A percentile compares a stretch with the other conserved stretches of the same genome.
Conservation (phyloP, 2,888 invertebrate genomes). For the Hypomecis punctinalis region DNA sequence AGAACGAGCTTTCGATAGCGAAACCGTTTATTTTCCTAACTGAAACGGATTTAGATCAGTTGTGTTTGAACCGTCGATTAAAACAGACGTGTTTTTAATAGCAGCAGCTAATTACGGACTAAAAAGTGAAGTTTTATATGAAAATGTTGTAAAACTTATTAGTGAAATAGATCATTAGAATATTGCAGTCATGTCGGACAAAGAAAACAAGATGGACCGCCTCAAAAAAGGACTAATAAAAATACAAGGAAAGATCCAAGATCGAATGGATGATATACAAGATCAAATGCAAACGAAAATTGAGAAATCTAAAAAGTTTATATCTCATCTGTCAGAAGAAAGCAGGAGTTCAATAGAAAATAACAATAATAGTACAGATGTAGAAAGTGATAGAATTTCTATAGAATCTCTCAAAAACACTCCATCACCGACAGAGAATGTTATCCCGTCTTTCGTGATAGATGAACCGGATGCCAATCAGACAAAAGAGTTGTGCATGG, state of each 20-base stretch:
- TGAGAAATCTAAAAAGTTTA: constrained; percentile 65
- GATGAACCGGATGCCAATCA: constrained; percentile 57
- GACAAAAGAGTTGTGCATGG: constrained; percentile 60
- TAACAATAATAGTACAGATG: constrained; percentile 42
- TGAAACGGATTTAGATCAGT: constrained; percentile 22
- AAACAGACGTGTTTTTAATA: constrained; percentile 16
- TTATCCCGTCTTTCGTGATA: constrained; percentile 69
- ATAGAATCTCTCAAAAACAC: constrained; percentile 30
- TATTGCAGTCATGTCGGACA: constrained; percentile 58
- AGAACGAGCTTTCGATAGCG: constrained; percentile 7
- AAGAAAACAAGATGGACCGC: constrained; percentile 70
- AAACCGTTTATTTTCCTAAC: constrained; percentile 22
- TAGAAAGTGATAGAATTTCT: constrained; percentile 40
- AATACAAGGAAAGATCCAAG: constrained; percentile 75
- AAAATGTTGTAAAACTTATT: constrained; percentile 1
- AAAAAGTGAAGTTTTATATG: constrained; percentile 7
- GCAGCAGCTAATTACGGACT: not conserved
- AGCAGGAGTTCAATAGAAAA: constrained; percentile 64
- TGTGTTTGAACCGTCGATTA: constrained; percentile 18
- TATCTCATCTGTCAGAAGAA: constrained; percentile 71
- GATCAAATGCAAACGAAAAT: constrained; percentile 75
- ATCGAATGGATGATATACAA: constrained; percentile 74
- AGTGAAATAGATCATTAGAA: not conserved
- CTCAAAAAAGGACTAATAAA: constrained; percentile 67
- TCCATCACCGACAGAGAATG: constrained; percentile 36